Conservation (phyloP, 1,140 invertebrate genomes). For the Micrasema longulum region DNA sequence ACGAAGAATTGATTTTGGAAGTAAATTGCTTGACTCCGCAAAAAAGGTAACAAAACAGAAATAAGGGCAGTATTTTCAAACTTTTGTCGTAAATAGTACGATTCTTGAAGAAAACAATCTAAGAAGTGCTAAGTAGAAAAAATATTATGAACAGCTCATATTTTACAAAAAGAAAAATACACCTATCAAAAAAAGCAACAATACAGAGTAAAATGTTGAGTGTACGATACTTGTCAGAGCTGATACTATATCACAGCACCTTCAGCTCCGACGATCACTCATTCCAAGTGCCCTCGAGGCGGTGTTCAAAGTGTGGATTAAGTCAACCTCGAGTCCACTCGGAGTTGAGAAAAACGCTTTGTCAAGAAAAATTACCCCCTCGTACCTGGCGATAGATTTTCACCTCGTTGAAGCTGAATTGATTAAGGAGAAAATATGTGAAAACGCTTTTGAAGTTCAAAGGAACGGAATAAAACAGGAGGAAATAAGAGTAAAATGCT, state of each 20-base stretch:
- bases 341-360: conserved; percentile 18
- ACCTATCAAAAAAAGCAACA: no score
- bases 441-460: conserved; percentile 30
- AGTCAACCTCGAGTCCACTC: conserved; percentile 21
- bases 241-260: conserved; percentile 5
- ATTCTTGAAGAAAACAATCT: no score
- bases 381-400: conserved; percentile 21
- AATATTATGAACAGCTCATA: no score
- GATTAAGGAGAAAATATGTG: background rate
- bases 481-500: no score
- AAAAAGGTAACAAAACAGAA: no score
- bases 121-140: no score
- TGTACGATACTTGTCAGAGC: background rate
- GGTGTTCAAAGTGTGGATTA: conserved; percentile 25
- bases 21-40: no score
- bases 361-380: conserved; percentile 25
- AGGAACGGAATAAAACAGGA: conserved; percentile 15
- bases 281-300: background rate
- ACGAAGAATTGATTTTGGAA: no score
- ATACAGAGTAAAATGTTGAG: background rate
- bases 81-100: no score
- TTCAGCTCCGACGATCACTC: conserved; percentile 15
- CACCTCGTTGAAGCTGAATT: conserved; percentile 26
- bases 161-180: no score
- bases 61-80: no score